Evolutionary conservation across 2,113 vertebrate genomes (phyloP).

Genomic region (Ophiodon elongatus): DNA sequence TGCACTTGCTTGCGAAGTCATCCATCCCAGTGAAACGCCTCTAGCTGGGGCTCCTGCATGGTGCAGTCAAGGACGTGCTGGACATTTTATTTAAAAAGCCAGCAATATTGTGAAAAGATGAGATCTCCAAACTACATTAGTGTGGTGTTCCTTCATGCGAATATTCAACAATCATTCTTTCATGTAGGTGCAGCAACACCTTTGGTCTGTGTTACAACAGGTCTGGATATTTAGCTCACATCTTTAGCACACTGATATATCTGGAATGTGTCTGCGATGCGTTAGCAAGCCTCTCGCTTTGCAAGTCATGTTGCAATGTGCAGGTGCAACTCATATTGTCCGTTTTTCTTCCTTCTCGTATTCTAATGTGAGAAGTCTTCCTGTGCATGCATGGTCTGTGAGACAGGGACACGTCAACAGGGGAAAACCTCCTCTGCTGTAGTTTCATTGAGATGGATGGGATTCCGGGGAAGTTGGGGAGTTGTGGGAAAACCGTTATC

Average conservation of each 20-base stretch:
- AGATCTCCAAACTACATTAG: no score
- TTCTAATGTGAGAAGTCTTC: background rate
- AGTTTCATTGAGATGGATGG: background rate
- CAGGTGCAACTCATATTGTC: background rate
- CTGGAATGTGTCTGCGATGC: background rate
- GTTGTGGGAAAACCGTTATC: constrained; percentile 42
- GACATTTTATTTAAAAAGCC: background rate
- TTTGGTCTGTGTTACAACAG: no score
- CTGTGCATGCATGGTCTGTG: background rate
- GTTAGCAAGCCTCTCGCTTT: no score
- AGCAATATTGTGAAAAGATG: background rate
- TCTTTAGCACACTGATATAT: background rate
- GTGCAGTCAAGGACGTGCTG: constrained; percentile 32
- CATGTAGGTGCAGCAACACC: no score
- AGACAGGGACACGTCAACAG: background rate
- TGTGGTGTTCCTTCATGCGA: background rate
- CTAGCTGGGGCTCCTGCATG: background rate
- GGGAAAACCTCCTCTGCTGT: background rate
- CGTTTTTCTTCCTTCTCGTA: constrained; percentile 14
- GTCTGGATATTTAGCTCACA: background rate
- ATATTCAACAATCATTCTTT: no score
- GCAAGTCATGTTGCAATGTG: no score
- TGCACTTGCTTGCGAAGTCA: constrained; percentile 17
- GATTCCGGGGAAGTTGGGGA: constrained; percentile 4
- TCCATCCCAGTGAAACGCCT: constrained; percentile 26